Conservation (phyloP, 2,797 vertebrate genomes). For the Sphenodon punctatus region DNA sequence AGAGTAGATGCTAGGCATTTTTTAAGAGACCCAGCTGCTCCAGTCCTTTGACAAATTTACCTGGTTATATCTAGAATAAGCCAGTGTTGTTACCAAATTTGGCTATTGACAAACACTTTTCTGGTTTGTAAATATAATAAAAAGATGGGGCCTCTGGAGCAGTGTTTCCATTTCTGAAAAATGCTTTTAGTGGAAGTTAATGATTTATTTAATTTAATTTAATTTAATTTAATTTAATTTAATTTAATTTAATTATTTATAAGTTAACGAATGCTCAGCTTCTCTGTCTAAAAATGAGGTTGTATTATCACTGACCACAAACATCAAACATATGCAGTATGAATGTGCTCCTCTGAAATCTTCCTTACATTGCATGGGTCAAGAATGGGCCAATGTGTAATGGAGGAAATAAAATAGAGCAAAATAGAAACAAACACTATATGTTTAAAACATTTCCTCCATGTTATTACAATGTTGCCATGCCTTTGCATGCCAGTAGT, state of each 20-base stretch:
- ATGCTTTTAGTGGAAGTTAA: too few relatives aligned
- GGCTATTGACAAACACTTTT: background rate
- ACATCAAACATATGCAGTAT: too few relatives aligned
- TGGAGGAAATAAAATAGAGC: background rate
- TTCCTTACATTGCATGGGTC: background rate
- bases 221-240: too few relatives aligned
- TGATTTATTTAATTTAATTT: too few relatives aligned
- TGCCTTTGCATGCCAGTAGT: background rate
- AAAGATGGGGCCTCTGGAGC: too few relatives aligned
- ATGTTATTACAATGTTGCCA: background rate
- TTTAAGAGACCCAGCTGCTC: background rate
- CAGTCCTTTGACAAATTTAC: background rate
- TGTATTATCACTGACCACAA: too few relatives aligned
- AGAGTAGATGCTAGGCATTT: background rate
- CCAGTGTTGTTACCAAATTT: background rate
- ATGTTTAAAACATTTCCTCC: background rate
- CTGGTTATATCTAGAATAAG: background rate
- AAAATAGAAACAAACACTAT: background rate
- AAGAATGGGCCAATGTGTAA: background rate
- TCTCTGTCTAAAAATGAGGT: too few relatives aligned
- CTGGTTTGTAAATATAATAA: too few relatives aligned
- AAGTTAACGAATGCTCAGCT: too few relatives aligned
- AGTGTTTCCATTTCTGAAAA: too few relatives aligned
- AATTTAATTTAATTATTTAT: too few relatives aligned
- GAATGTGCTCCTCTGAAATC: background rate